Evolutionary conservation across 92 coral and sea anemone species (phyloP).

Genomic region (Porites cylindrica): DNA sequence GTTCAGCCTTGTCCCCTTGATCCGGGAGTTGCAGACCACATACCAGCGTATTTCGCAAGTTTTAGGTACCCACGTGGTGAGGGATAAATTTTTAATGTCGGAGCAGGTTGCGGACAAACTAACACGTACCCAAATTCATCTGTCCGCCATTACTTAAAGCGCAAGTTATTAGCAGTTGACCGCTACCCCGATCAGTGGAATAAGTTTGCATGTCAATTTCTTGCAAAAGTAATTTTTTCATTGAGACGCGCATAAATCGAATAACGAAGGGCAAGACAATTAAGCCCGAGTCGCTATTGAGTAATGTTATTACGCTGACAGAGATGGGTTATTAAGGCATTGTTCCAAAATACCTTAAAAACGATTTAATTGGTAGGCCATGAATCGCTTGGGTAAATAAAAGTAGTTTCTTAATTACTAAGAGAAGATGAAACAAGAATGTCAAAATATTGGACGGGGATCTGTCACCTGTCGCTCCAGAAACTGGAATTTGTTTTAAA

Average conservation of each 20-base stretch:
- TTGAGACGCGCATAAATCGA: slow-evolving; percentile 39
- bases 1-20: neutral
- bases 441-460: slow-evolving; percentile 40
- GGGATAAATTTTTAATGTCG: slow-evolving; percentile 44
- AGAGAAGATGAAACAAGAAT: slow-evolving; percentile 72
- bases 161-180: slow-evolving; percentile 28
- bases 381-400: slow-evolving; percentile 70
- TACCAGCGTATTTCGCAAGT: slow-evolving; percentile 49
- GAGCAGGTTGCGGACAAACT: slow-evolving; percentile 55
- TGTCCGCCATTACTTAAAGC: slow-evolving; percentile 30
- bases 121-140: slow-evolving; percentile 34
- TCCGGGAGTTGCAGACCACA: slow-evolving; percentile 35
- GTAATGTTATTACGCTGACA: slow-evolving; percentile 79
- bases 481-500: slow-evolving; percentile 47
- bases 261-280: slow-evolving; percentile 74
- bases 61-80: slow-evolving; percentile 53
- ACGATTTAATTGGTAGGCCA: slow-evolving; percentile 93
- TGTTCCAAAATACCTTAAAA: slow-evolving; percentile 82
- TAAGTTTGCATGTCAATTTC: slow-evolving; percentile 30
- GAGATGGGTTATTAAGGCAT: slow-evolving; percentile 77
- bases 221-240: slow-evolving; percentile 51
- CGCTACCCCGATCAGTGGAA: slow-evolving; percentile 35
- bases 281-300: slow-evolving; percentile 66
- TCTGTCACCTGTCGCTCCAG: slow-evolving; percentile 76
- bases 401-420: slow-evolving; percentile 75